These are phyloP conservation scores for Xiphophorus couchianus DNA, from an alignment of 2,113 vertebrate species.

Conservation along the genomic window DNA sequence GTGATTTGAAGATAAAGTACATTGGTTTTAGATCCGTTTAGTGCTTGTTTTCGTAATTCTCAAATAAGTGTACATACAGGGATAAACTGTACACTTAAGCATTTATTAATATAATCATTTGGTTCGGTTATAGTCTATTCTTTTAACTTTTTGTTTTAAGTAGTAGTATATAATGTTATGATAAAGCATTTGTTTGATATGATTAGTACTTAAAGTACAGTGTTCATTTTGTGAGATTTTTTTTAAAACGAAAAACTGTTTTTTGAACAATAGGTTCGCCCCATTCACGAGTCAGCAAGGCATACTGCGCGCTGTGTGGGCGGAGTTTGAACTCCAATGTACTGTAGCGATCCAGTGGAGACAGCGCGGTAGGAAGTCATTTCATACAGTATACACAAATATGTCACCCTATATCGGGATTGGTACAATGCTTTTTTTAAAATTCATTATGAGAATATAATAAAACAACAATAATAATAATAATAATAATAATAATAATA, in stretches of 20 bases:
- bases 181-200: not conserved
- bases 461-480: too few species aligned
- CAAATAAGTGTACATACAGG: not conserved
- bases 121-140: not conserved
- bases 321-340: not conserved
- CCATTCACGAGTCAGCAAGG: not conserved
- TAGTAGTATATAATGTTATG: too few species aligned
- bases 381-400: too few species aligned
- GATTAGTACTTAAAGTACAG: not conserved
- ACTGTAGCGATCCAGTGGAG: not conserved
- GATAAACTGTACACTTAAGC: too few species aligned
- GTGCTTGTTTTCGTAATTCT: not conserved
- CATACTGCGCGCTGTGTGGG: not conserved
- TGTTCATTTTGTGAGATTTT: not conserved
- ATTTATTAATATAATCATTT: too few species aligned
- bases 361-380: not conserved
- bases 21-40: not conserved
- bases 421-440: too few species aligned
- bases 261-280: not conserved
- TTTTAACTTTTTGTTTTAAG: not conserved
- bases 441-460: too few species aligned
- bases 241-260: not conserved
- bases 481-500: too few species aligned
- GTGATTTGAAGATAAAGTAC: too few species aligned
- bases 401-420: too few species aligned